Evolutionary conservation across 2,797 vertebrate genomes (phyloP).

Genomic region (Rhinatrema bivittatum): DNA sequence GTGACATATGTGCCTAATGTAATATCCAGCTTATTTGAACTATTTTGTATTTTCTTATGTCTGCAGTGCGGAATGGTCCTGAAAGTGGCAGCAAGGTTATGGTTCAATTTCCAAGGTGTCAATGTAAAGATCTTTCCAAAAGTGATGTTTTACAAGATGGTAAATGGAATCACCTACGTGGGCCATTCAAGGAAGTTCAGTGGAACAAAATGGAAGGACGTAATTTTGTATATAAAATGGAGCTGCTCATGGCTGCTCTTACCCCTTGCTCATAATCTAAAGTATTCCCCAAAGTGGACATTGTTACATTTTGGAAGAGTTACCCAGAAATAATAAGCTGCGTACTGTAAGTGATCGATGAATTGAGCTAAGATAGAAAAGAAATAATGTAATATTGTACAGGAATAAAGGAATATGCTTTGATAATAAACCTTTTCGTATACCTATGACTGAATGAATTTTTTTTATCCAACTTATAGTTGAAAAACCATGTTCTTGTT

Average conservation of each 20-base stretch:
- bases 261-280: constrained; percentile 64
- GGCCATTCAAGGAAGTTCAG: constrained; percentile 84
- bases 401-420: too few species aligned
- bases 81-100: constrained; percentile 86
- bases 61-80: constrained; percentile 80
- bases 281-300: not conserved
- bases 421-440: too few species aligned
- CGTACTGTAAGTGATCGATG: too few species aligned
- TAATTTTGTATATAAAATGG: constrained; percentile 98
- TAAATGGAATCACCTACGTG: constrained; percentile 89
- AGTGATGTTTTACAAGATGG: constrained; percentile 84
- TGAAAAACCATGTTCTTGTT: too few species aligned
- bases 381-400: too few species aligned
- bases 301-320: not conserved
- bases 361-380: too few species aligned
- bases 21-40: too few species aligned
- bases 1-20: too few species aligned
- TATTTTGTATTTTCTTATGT: constrained; percentile 1
- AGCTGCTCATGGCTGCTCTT: constrained; percentile 92
- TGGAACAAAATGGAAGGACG: constrained; percentile 96
- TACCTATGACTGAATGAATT: too few species aligned
- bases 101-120: constrained; percentile 85
- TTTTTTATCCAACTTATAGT: too few species aligned
- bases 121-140: constrained; percentile 85
- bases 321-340: too few species aligned